Percentiles rank a stretch among this genome's conserved stretches.
phyloP scores from a whole-genome alignment of 1,140 invertebrate genomes.

The Trypoxylus dichotomus region DNA sequence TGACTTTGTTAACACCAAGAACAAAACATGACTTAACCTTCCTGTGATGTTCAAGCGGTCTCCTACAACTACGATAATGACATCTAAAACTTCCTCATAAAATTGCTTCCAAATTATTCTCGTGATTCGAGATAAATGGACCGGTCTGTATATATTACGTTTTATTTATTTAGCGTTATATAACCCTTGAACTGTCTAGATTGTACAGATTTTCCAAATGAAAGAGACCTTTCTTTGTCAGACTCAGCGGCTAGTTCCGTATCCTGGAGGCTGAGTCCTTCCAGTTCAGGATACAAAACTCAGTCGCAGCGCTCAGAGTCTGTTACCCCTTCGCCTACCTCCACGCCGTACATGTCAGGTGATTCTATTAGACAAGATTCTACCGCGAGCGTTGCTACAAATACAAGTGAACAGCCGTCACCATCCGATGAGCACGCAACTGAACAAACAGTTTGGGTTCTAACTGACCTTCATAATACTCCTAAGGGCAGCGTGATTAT shows the following conservation, averaged over 20 bases:
- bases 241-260: constrained; percentile 71
- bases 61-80: too few relatives aligned
- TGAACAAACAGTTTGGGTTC: constrained; percentile 73
- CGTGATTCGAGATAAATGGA: too few relatives aligned
- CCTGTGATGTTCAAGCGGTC: too few relatives aligned
- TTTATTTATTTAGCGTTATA: constrained; percentile 5
- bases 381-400: constrained; percentile 34
- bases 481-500: constrained; percentile 84
- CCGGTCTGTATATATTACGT: too few relatives aligned
- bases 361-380: constrained; percentile 43
- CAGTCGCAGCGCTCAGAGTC: constrained; percentile 74
- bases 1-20: too few relatives aligned
- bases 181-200: constrained; percentile 17
- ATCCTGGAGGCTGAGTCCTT: constrained; percentile 75
- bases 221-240: constrained; percentile 44
- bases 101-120: too few relatives aligned
- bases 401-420: constrained; percentile 36
- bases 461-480: constrained; percentile 78
- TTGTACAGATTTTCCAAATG: constrained; percentile 19
- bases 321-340: constrained; percentile 72
- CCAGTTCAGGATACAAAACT: constrained; percentile 79
- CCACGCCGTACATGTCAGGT: constrained; percentile 50
- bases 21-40: too few relatives aligned
- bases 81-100: too few relatives aligned
- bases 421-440: constrained; percentile 32